phyloP scores from a whole-genome alignment of 2,797 vertebrate species.

The Galago senegalensis region DNA sequence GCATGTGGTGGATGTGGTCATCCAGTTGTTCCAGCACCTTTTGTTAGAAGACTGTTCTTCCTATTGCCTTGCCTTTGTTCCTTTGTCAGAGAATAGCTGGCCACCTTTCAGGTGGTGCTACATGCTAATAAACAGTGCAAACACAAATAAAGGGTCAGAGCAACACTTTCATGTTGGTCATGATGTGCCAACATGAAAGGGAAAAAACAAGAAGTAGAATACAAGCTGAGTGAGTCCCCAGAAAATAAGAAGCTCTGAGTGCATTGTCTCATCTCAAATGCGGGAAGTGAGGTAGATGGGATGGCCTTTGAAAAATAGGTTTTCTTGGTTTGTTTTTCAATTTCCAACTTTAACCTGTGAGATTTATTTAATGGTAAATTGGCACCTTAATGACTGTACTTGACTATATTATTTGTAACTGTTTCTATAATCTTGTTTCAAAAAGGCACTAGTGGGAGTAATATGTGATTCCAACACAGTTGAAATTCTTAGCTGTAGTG shows the following conservation, averaged over 20 bases:
- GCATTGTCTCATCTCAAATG: background rate
- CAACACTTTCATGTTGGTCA: too few species aligned
- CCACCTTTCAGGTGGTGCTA: background rate
- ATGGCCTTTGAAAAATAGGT: background rate
- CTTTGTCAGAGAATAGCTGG: background rate
- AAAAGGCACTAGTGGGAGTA: background rate
- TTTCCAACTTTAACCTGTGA: background rate
- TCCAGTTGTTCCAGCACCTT: background rate
- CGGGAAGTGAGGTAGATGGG: background rate
- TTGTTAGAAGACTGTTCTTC: background rate
- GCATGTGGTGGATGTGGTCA: background rate
- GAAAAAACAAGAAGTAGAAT: background rate
- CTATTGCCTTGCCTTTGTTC: background rate
- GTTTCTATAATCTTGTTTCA: background rate
- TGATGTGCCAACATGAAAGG: background rate
- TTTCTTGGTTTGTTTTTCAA: background rate
- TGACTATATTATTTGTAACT: background rate
- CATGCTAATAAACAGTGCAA: background rate
- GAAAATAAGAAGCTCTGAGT: background rate
- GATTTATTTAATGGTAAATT: background rate
- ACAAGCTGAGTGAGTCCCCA: background rate
- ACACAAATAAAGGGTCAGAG: background rate
- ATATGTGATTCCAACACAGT: background rate
- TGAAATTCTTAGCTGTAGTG: background rate
- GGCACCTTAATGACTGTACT: background rate